These are phyloP conservation scores for Nipponia nippon DNA, from an alignment of 2,113 vertebrate species.

Conservation along the genomic window DNA sequence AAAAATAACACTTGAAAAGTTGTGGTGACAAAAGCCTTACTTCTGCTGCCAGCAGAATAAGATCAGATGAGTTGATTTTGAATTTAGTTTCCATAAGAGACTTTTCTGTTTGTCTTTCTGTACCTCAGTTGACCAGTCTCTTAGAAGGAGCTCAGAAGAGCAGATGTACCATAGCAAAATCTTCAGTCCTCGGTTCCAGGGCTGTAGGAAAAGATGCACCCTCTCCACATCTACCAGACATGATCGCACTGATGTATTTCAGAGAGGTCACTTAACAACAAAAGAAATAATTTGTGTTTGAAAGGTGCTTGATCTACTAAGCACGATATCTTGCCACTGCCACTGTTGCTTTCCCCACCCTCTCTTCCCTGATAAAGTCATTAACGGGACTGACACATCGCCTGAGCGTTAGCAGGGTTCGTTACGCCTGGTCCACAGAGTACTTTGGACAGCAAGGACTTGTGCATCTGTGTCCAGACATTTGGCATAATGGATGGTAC, in stretches of 20 bases:
- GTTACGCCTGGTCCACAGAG: background rate
- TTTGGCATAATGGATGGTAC: background rate
- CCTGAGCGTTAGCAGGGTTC: background rate
- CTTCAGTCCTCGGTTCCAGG: background rate
- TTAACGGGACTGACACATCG: accelerated
- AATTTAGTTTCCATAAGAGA: background rate
- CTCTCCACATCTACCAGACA: accelerated
- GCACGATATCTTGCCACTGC: background rate
- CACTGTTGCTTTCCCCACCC: background rate
- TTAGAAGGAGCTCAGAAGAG: background rate
- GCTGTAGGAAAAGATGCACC: background rate
- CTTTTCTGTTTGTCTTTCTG: background rate
- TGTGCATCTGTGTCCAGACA: background rate
- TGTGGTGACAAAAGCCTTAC: background rate
- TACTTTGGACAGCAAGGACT: background rate
- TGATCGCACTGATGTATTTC: background rate
- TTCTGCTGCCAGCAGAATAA: background rate
- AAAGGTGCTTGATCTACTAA: background rate
- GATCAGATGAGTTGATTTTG: background rate
- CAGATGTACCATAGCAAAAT: background rate
- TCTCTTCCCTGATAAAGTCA: background rate
- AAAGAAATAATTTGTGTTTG: background rate
- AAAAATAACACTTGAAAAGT: background rate
- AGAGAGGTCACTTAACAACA: background rate
- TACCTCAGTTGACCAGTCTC: background rate